These are phyloP conservation scores for Nephrotoma flavescens DNA, from an alignment of 2,888 invertebrate species.

Conservation along the genomic window DNA sequence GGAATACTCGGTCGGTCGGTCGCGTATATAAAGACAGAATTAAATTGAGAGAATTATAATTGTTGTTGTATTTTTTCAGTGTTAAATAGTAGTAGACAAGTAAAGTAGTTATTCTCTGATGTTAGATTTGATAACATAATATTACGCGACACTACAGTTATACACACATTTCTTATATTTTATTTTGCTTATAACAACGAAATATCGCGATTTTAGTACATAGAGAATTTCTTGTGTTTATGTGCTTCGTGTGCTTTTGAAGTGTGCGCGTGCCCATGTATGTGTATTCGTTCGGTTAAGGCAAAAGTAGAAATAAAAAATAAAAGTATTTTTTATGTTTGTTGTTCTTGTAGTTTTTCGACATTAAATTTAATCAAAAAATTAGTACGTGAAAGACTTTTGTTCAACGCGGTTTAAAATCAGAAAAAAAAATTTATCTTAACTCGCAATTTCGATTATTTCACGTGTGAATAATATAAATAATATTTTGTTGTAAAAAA, in stretches of 20 bases:
- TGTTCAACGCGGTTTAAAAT: neutral
- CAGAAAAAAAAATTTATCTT: neutral
- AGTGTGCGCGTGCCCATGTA: neutral
- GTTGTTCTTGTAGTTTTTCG: neutral
- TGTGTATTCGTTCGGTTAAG: neutral
- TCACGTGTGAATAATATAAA: neutral
- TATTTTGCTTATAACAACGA: neutral
- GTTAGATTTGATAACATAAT: conserved; percentile 1
- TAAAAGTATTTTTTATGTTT: neutral
- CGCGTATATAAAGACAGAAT: neutral
- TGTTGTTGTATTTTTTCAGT: neutral
- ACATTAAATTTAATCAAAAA: conserved; percentile 1
- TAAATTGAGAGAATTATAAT: neutral
- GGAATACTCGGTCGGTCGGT: neutral
- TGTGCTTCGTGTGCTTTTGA: neutral
- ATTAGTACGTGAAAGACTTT: conserved; percentile 3
- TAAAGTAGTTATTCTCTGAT: neutral
- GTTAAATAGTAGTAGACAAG: neutral
- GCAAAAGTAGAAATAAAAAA: neutral
- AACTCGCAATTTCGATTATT: neutral
- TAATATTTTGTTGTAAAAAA: neutral
- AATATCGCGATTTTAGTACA: neutral
- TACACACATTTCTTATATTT: neutral
- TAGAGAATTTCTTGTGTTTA: neutral
- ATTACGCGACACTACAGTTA: neutral